Conservation (phyloP, 2,113 vertebrate species). For the Caloenas nicobarica region DNA sequence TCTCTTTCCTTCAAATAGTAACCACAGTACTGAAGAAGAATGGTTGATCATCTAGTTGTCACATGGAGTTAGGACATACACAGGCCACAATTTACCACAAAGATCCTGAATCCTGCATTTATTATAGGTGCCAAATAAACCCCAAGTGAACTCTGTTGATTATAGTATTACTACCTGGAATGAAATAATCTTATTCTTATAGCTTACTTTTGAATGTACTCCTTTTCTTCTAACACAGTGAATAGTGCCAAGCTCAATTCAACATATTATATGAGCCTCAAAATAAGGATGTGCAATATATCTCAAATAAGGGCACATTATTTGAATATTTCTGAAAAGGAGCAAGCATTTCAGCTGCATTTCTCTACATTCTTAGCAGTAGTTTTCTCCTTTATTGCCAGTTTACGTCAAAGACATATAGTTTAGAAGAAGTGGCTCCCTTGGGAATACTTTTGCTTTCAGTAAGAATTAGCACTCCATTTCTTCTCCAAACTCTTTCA, state of each 20-base stretch:
- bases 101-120: neutral
- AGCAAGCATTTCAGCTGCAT: neutral
- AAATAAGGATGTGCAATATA: neutral
- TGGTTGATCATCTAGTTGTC: neutral
- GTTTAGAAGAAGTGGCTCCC: conserved; percentile 24
- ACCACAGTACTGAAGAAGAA: neutral
- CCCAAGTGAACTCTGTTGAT: neutral
- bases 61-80: rapidly evolving
- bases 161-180: neutral
- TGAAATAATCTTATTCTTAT: neutral
- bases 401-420: conserved; percentile 49
- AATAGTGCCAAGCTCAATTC: neutral
- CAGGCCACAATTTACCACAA: neutral
- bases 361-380: conserved; percentile 30
- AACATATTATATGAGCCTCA: conserved; percentile 7
- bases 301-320: conserved; percentile 22
- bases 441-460: conserved; percentile 46
- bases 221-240: neutral
- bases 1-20: neutral
- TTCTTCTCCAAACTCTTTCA: conserved; percentile 47
- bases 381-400: conserved; percentile 38
- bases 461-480: conserved; percentile 51
- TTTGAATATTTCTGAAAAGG: conserved; percentile 1
- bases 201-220: neutral
- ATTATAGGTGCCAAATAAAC: neutral